Base-by-base conservation (phyloP, 2,113 vertebrate species). In the Neomonachus schauinslandi region DNA sequence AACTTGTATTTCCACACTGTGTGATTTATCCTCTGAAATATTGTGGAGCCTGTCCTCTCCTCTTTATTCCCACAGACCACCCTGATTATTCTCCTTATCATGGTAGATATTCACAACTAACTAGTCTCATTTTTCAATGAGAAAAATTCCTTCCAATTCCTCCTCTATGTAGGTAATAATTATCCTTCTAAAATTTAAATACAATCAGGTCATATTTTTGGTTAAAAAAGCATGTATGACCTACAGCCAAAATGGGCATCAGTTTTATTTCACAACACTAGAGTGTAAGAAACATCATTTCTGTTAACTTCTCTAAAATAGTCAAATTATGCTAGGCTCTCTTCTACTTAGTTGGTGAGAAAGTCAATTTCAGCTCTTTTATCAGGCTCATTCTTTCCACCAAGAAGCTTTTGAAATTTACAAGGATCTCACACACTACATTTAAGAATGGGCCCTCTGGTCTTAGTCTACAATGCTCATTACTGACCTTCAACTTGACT, bases 271-370 rank as follows among this genome's bases (percentile, higher is more conserved):
- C 24, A 21, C 11, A 85, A 94, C 13, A 39, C 1, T 12, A 15
- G 18, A 80, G 4, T 88, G 15, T 24, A 83, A 96, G 31, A 91
- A 83, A 67, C 0, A 55, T 72, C 21, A 82, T 15, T 61, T 89
- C 39, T 79, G n/a, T 71, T 86, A 89, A 82, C 18, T 87, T 92
- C 51, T 88, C 51, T 94, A 84, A 83, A 79, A 22, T 59, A 65
- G 39, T 39, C 71, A 46, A 87, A 13, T 79, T 65, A 69, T 51
- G 63, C 46, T 91, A 26, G 53, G 22, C 2, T n/a, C 7, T 93
- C 21, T 90, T 85, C 55, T 36, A 84, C 46, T 89, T 4, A 92
- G 33, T 42, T 92, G 76, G 46, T 33, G 16, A 71, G 57, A 96
- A 89, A 92, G 4, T 55, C 49, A 59, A 71, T 82, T 86, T 86